phyloP scores from a whole-genome alignment of 2,888 invertebrate genomes.

The Rotaria magnacalcarata region DNA sequence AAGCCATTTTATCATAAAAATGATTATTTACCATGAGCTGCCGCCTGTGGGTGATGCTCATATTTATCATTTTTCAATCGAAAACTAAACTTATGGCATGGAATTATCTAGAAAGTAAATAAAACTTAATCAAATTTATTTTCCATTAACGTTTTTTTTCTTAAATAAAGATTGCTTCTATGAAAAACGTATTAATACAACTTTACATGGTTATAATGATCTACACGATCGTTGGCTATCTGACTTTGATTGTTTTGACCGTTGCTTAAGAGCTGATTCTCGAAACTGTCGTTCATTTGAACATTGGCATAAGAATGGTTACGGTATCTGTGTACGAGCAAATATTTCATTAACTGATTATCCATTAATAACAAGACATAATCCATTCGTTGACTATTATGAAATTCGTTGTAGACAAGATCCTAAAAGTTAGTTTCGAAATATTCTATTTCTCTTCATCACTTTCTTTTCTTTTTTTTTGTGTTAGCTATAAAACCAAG shows the following conservation, averaged over 20 bases:
- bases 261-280: not conserved
- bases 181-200: not conserved
- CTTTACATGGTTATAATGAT: slow-evolving; percentile 25
- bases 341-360: not conserved
- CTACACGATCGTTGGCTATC: not conserved
- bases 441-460: no score
- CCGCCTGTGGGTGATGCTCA: slow-evolving; percentile 26
- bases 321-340: not conserved
- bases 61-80: not conserved
- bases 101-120: not conserved
- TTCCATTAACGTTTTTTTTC: not conserved
- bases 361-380: not conserved
- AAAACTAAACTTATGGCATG: not conserved
- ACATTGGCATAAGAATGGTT: not conserved
- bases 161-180: not conserved
- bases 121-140: not conserved
- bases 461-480: not conserved
- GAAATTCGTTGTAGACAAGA: slow-evolving; percentile 22
- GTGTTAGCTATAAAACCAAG: not conserved
- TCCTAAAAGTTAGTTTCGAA: not conserved
- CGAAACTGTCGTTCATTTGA: slow-evolving; percentile 25
- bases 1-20: slow-evolving; percentile 18
- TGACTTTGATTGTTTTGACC: not conserved
- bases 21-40: slow-evolving; percentile 22
- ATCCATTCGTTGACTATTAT: not conserved